Conservation (phyloP, 2,888 invertebrate species). For the Drosophila subsilvestris region DNA sequence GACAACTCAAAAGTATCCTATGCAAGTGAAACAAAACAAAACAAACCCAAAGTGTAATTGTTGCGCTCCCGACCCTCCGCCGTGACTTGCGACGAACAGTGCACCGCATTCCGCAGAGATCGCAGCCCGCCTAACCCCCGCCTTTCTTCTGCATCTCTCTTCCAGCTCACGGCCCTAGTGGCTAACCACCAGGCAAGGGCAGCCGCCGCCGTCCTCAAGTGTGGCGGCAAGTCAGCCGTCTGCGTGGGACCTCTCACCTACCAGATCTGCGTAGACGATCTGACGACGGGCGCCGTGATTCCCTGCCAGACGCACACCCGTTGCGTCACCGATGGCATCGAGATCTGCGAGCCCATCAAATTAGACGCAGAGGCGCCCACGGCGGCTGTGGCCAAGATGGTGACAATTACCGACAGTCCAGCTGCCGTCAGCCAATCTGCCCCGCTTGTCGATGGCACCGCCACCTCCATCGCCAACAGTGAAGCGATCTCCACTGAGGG, state of each 20-base stretch:
- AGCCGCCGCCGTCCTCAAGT: conserved; percentile 62
- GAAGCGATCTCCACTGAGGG: conserved; percentile 31
- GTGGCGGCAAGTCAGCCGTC: conserved; percentile 75
- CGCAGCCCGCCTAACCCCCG: background rate
- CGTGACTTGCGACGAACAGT: conserved; percentile 41
- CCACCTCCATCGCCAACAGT: background rate
- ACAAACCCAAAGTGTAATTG: conserved; percentile 58
- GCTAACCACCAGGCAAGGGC: conserved; percentile 56
- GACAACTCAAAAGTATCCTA: conserved; percentile 62
- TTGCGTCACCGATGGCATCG: conserved; percentile 79
- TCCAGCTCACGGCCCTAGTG: conserved; percentile 75
- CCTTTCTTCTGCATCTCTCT: conserved; percentile 16
- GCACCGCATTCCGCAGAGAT: conserved; percentile 21
- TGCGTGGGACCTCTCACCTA: conserved; percentile 81
- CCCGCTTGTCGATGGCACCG: conserved; percentile 22
- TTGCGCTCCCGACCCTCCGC: conserved; percentile 37
- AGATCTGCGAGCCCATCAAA: conserved; percentile 77
- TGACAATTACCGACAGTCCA: conserved; percentile 57
- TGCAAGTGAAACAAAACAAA: conserved; percentile 74
- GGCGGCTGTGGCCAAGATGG: conserved; percentile 62
- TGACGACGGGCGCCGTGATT: conserved; percentile 60
- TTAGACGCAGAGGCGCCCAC: conserved; percentile 35
- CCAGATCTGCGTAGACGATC: conserved; percentile 65
- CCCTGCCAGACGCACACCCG: conserved; percentile 71
- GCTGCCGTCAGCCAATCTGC: conserved; percentile 30